Percentiles rank a stretch among this genome's conserved stretches.
phyloP scores from a whole-genome alignment of 2,113 vertebrate species.

The Triplophysa siluroides region DNA sequence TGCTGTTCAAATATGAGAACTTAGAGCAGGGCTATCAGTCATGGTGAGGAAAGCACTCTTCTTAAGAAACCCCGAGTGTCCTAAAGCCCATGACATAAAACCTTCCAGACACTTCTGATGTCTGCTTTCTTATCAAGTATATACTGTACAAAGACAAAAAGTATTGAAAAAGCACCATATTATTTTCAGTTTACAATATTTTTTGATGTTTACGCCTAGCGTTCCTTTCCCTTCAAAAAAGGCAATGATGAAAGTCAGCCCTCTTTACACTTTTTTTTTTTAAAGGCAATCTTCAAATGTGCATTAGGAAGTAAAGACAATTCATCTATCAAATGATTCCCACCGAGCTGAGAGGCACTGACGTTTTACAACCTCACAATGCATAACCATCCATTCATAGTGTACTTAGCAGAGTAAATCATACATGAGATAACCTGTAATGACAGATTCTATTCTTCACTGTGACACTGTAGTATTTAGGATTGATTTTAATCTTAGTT shows the following conservation, averaged over 20 bases:
- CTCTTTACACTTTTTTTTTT: background rate
- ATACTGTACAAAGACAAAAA: conserved; percentile 47
- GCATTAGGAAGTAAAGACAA: conserved; percentile 4
- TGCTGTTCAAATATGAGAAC: conserved; percentile 41
- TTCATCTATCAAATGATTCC: conserved; percentile 17
- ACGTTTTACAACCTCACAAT: conserved; percentile 39
- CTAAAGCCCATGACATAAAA: conserved; percentile 10
- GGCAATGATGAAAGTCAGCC: conserved; percentile 14
- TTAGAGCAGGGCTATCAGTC: conserved; percentile 18
- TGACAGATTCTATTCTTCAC: conserved; percentile 29
- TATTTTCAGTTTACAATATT: conserved; percentile 1
- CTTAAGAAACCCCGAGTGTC: conserved; percentile 21
- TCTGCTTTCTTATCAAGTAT: conserved; percentile 15
- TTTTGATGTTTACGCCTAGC: background rate
- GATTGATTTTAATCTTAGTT: conserved; percentile 39
- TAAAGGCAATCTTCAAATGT: conserved; percentile 32
- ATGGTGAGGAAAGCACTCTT: conserved; percentile 38
- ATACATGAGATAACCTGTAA: background rate
- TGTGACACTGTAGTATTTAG: conserved; percentile 37
- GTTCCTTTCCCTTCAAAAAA: conserved; percentile 18
- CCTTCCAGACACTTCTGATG: conserved; percentile 2
- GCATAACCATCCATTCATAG: background rate
- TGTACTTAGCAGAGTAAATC: conserved; percentile 9
- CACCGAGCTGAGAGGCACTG: conserved; percentile 46
- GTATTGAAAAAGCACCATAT: conserved; percentile 57